Conservation (phyloP, 2,888 invertebrate species). For the Rhagonycha fulva region DNA sequence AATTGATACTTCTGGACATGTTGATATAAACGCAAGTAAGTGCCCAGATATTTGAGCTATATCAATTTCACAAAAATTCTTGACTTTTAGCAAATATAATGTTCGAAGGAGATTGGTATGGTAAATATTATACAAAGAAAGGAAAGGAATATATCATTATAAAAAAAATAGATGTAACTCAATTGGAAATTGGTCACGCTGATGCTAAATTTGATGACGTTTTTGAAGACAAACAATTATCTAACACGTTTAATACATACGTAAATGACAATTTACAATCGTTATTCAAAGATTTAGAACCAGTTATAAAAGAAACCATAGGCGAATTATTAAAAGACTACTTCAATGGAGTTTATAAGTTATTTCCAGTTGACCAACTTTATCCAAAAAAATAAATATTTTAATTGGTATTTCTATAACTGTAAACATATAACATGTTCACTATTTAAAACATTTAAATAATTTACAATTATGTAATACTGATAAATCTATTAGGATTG, state of each 20-base stretch:
- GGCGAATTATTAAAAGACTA: neutral
- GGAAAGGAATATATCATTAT: neutral
- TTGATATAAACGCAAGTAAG: neutral
- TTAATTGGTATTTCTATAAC: too few species aligned
- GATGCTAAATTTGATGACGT: neutral
- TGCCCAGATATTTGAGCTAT: neutral
- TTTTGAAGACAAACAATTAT: neutral
- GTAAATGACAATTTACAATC: neutral
- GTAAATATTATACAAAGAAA: neutral
- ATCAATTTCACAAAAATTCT: neutral
- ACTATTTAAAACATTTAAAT: too few species aligned
- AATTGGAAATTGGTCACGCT: neutral
- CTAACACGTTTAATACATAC: neutral
- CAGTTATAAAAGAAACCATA: neutral
- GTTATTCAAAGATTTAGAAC: neutral
- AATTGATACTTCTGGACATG: neutral
- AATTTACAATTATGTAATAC: too few species aligned
- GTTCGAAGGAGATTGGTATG: neutral
- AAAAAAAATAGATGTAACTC: neutral
- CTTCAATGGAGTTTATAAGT: neutral
- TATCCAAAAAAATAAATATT: neutral
- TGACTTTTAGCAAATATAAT: neutral
- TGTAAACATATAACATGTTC: too few species aligned
- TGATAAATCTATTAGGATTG: too few species aligned
- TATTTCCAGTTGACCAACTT: conserved; percentile 2